Conservation (phyloP, 2,113 vertebrate species). For the Tringa solitaria region DNA sequence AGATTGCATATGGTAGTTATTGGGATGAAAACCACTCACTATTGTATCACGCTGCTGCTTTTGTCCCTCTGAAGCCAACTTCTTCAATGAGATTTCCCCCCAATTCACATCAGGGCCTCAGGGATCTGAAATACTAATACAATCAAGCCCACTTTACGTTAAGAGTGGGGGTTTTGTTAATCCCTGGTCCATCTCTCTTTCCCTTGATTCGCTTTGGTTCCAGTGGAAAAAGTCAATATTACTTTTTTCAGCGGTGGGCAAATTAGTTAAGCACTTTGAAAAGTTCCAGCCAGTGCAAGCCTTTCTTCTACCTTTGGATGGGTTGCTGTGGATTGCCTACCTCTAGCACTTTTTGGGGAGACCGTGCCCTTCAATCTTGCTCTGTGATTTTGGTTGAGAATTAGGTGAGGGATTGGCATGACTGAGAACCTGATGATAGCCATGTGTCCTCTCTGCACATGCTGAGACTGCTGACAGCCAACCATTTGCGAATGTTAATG, state of each 20-base stretch:
- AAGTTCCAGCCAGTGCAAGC: neutral
- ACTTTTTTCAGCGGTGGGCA: neutral
- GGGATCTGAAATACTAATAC: neutral
- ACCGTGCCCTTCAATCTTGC: neutral
- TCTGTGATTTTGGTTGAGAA: neutral
- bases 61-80: neutral
- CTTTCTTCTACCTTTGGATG: neutral
- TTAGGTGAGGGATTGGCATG: neutral
- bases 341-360: neutral
- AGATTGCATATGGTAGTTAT: neutral
- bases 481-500: neutral
- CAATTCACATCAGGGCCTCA: neutral
- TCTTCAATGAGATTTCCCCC: neutral
- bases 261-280: neutral
- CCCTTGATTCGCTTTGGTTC: neutral
- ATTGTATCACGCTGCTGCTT: neutral
- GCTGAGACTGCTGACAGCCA: neutral
- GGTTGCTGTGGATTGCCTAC: neutral
- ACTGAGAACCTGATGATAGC: neutral
- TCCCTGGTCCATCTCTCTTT: neutral
- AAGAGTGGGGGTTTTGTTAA: neutral
- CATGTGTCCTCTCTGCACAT: neutral
- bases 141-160: neutral
- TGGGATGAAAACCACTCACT: neutral
- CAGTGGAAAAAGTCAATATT: neutral